Evolutionary conservation across 1,140 invertebrate genomes (phyloP).

Genomic region (Zelostemma sp.): DNA sequence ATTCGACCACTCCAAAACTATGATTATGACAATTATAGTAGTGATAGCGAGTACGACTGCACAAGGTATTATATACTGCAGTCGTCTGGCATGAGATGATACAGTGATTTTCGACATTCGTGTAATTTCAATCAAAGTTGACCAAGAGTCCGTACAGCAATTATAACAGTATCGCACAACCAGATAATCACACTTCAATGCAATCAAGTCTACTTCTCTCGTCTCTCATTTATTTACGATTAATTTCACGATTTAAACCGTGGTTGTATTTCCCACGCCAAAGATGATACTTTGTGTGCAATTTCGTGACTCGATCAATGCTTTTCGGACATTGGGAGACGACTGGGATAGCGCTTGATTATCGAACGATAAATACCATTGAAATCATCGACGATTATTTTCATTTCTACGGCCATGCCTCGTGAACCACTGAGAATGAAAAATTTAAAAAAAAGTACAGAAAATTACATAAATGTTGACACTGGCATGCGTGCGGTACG

Average conservation of each 20-base stretch:
- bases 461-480: not conserved
- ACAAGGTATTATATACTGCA: too few relatives aligned
- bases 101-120: too few relatives aligned
- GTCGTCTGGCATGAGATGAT: too few relatives aligned
- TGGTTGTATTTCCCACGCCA: too few relatives aligned
- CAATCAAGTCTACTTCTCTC: not conserved
- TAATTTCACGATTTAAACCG: too few relatives aligned
- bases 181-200: not conserved
- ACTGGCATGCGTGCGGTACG: not conserved
- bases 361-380: slow-evolving; percentile 31
- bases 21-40: too few relatives aligned
- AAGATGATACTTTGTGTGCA: too few relatives aligned
- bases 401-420: slow-evolving; percentile 65
- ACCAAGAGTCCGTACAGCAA: too few relatives aligned
- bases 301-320: slow-evolving; percentile 50
- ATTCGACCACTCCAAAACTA: too few relatives aligned
- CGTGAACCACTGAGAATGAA: slow-evolving; percentile 63
- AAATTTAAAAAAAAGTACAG: slow-evolving; percentile 15
- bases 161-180: not conserved
- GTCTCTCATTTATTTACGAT: too few relatives aligned
- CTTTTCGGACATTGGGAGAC: slow-evolving; percentile 65
- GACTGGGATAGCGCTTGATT: slow-evolving; percentile 10
- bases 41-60: too few relatives aligned
- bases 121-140: too few relatives aligned
- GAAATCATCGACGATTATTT: slow-evolving; percentile 15